Conservation (phyloP, 2,888 invertebrate species). For the Amblyjoppa fuscipennis region DNA sequence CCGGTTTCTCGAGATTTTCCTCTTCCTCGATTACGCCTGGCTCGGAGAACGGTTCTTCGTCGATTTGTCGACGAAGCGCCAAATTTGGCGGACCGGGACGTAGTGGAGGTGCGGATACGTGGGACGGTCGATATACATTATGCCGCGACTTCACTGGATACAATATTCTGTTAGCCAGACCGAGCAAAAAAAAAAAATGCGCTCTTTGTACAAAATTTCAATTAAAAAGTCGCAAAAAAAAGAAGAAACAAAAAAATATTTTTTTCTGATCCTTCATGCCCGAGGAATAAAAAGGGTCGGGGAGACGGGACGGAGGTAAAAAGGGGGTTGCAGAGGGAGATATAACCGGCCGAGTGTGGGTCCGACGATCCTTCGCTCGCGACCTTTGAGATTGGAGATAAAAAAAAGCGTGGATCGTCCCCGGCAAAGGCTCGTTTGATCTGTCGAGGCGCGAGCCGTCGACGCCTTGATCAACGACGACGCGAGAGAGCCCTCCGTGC, state of each 20-base stretch:
- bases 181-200: neutral
- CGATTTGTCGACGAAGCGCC: slow-evolving; percentile 64
- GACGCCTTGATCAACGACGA: slow-evolving; percentile 77
- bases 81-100: slow-evolving; percentile 62
- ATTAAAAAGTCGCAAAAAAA: neutral
- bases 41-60: slow-evolving; percentile 61
- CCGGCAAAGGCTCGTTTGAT: slow-evolving; percentile 78
- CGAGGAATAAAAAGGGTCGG: neutral
- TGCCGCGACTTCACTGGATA: neutral
- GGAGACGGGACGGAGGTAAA: neutral
- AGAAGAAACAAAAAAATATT: neutral
- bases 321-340: neutral
- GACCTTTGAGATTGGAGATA: slow-evolving; percentile 76
- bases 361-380: slow-evolving; percentile 65
- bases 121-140: slow-evolving; percentile 33
- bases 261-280: neutral
- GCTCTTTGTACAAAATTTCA: neutral
- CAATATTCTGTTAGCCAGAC: slow-evolving; percentile 12
- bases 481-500: slow-evolving; percentile 69
- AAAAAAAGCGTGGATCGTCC: slow-evolving; percentile 78
- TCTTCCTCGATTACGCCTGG: slow-evolving; percentile 17
- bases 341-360: slow-evolving; percentile 60
- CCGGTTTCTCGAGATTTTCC: slow-evolving; percentile 19
- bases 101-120: slow-evolving; percentile 35
- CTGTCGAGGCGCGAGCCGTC: slow-evolving; percentile 77